Base-by-base conservation (phyloP, 2,797 vertebrate species). In the Artibeus jamaicensis region DNA sequence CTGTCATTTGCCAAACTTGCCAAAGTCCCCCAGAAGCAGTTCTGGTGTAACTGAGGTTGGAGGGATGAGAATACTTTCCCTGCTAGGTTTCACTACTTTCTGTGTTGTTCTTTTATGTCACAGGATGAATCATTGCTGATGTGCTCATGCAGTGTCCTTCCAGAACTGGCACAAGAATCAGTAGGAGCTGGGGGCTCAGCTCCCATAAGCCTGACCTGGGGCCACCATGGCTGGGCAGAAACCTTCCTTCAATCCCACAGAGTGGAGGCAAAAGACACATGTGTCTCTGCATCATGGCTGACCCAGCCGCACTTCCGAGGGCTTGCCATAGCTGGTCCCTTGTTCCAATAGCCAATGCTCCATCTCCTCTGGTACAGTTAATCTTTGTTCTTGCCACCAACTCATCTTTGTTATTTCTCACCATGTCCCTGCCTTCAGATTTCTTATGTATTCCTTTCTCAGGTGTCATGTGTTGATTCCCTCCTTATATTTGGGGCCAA, bases 401-500 rank as follows among this genome's bases (percentile, higher is more conserved):
- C 11, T 53, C 42, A 4, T 78, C 77, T 87, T 81, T 91, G 82
- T 85, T 94, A 55, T 81, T 81, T 79, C 82, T 93, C 86, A 89
- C 29, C 37, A 32, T 1, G 78, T 34, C 26, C 82, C 81, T 70
- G 92, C 48, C 86, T 97, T 83, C 62, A 83, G 83, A 79, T 92
- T 86, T 88, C 93, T 62, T 55, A 53, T 14, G 29, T 53, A 84
- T 95, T 94, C 88, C 74, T 95, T 93, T 91, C 88, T 79, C 46
- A 46, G 86, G 92, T 57, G 6, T 50, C 19, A 3, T 57, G 83
- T 91, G 96, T 96, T 91, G 73, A 90, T 91, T 88, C 94, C 77
- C 34, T 92, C 32, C 90, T 94, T 59, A 62, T 42, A 42, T 88
- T 86, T 46, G 73, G 76, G 39, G 50, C 86, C 44, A 53, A 85